These are phyloP conservation scores for Enchytraeus crypticus DNA, from an alignment of 2,888 invertebrate species.

Conservation along the genomic window DNA sequence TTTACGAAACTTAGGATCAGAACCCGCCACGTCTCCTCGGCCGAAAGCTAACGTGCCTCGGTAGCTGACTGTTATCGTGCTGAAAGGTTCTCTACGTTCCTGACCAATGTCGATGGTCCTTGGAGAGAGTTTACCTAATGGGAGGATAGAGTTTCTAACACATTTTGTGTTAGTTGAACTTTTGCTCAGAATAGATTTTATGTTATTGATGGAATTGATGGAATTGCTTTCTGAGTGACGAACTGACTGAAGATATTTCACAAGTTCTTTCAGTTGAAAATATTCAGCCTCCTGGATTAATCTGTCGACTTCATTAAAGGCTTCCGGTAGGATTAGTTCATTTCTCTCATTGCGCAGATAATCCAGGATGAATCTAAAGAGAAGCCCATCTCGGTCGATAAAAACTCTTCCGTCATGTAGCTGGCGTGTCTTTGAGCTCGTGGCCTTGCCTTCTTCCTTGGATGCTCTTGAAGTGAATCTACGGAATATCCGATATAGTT, in stretches of 20 bases:
- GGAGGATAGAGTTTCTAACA: no score
- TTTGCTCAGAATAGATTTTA: no score
- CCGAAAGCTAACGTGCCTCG: constrained; percentile 98
- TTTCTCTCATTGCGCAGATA: constrained; percentile 76
- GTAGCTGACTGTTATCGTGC: constrained; percentile 87
- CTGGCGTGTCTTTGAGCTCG: background rate
- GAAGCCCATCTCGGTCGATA: constrained; percentile 90
- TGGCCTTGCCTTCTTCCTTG: background rate
- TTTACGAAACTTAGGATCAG: constrained; percentile 97
- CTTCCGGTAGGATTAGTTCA: constrained; percentile 85
- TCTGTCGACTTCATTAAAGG: constrained; percentile 64
- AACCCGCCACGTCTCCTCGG: constrained; percentile 79
- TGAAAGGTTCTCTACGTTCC: no score
- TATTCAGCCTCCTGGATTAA: constrained; percentile 54
- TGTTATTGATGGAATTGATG: no score
- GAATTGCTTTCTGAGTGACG: background rate
- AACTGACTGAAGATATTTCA: no score
- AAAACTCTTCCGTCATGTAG: constrained; percentile 55
- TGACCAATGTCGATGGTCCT: background rate
- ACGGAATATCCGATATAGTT: constrained; percentile 65
- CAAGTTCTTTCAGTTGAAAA: constrained; percentile 64
- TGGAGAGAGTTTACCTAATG: background rate
- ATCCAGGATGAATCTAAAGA: constrained; percentile 93
- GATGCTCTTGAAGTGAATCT: no score
- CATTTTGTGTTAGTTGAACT: no score